Percentiles rank a stretch among this genome's conserved stretches.
These are phyloP conservation scores for Platyscapa corneri DNA, from an alignment of 1,140 invertebrate species.

Conservation along the genomic window DNA sequence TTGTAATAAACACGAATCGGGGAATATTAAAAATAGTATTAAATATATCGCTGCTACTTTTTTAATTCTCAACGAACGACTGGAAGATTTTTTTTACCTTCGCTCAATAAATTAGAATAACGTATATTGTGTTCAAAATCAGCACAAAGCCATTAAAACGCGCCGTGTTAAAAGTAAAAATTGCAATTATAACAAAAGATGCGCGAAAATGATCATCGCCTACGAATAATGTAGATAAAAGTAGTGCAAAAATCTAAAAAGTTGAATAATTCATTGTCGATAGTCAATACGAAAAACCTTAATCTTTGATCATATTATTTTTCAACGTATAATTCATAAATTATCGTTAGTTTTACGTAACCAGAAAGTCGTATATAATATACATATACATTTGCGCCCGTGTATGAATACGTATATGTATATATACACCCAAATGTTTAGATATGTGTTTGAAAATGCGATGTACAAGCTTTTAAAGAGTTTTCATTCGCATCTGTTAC, in stretches of 20 bases:
- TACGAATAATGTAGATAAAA: slow-evolving; percentile 24
- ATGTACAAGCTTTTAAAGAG: slow-evolving; percentile 8
- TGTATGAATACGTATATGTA: not conserved
- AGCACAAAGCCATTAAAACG: not conserved
- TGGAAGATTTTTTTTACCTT: not conserved
- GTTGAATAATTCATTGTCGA: slow-evolving; percentile 47
- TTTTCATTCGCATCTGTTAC: slow-evolving; percentile 39
- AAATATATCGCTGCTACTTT: too few species aligned
- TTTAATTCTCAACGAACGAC: too few species aligned
- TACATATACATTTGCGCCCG: slow-evolving; percentile 1
- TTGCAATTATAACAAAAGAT: slow-evolving; percentile 22
- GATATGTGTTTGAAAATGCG: slow-evolving; percentile 46
- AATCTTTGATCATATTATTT: slow-evolving; percentile 2
- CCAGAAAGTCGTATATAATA: slow-evolving; percentile 11
- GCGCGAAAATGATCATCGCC: not conserved
- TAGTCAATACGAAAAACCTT: slow-evolving; percentile 49
- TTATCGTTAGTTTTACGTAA: slow-evolving; percentile 33
- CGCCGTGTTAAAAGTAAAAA: not conserved
- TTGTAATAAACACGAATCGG: too few species aligned
- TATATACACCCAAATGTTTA: slow-evolving; percentile 39
- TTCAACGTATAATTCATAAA: slow-evolving; percentile 33
- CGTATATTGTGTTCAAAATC: not conserved
- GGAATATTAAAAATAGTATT: too few species aligned
- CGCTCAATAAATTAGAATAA: not conserved
- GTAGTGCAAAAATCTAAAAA: slow-evolving; percentile 29